A percentile compares a stretch with the other conserved stretches of the same genome.
Evolutionary conservation across 1,140 invertebrate genomes (phyloP).

Genomic region (Hyposmocoma kahamanoa): DNA sequence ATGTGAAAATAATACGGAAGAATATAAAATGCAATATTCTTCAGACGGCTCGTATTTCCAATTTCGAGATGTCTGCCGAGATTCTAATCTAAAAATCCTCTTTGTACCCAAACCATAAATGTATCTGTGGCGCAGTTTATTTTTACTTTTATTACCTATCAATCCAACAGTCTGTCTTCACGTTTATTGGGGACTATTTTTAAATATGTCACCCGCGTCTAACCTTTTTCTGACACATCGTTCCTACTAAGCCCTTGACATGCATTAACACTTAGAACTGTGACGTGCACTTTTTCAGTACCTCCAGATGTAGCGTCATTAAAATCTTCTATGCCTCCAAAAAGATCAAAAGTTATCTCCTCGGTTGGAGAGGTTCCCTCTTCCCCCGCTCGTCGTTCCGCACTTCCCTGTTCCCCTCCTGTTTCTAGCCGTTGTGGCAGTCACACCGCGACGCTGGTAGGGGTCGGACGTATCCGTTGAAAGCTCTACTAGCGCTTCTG

Average conservation of each 20-base stretch:
- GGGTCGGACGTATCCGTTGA: slow-evolving; percentile 25
- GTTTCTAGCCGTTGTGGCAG: slow-evolving; percentile 38
- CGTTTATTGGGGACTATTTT: slow-evolving; percentile 45
- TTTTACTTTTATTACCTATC: slow-evolving; percentile 18
- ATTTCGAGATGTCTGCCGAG: slow-evolving; percentile 23
- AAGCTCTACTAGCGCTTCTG: slow-evolving; percentile 11
- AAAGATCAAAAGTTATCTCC: slow-evolving; percentile 72
- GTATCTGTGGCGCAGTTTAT: not conserved
- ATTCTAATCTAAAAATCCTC: slow-evolving; percentile 31
- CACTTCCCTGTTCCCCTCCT: slow-evolving; percentile 46
- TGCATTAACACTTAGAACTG: slow-evolving; percentile 67
- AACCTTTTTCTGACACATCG: slow-evolving; percentile 61
- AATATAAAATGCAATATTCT: slow-evolving; percentile 46
- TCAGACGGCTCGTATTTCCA: slow-evolving; percentile 21
- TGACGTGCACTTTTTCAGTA: slow-evolving; percentile 58
- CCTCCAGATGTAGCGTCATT: slow-evolving; percentile 67
- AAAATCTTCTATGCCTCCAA: slow-evolving; percentile 66
- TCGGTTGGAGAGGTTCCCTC: slow-evolving; percentile 45
- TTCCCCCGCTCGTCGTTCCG: slow-evolving; percentile 32
- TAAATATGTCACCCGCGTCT: slow-evolving; percentile 62
- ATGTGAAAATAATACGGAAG: slow-evolving; percentile 59
- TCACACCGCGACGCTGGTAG: slow-evolving; percentile 40
- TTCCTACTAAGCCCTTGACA: slow-evolving; percentile 65
- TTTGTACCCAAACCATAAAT: slow-evolving; percentile 5
- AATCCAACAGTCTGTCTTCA: slow-evolving; percentile 28